phyloP scores from a whole-genome alignment of 2,113 vertebrate species.

The Brachypteracias leptosomus region DNA sequence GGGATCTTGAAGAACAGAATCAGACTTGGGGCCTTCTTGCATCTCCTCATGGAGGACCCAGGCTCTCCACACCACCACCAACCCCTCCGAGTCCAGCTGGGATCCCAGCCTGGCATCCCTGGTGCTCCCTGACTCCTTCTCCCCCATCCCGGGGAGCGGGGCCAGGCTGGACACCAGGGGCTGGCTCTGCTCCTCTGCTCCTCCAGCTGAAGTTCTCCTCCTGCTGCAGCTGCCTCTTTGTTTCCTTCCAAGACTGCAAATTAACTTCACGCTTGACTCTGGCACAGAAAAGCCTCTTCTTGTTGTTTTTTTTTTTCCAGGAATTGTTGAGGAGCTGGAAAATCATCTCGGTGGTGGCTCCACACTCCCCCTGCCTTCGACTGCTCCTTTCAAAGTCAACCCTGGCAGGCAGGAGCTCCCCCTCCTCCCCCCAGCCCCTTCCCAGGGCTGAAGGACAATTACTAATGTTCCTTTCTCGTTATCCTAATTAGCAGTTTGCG shows the following conservation, averaged over 20 bases:
- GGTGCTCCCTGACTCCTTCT: neutral
- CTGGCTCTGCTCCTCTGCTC: rapidly evolving
- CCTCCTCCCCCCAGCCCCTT: neutral
- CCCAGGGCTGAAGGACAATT: conserved; percentile 20
- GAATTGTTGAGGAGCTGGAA: neutral
- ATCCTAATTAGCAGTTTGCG: conserved; percentile 46
- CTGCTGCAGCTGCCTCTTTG: neutral
- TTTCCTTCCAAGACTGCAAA: conserved; percentile 14
- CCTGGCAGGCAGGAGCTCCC: neutral
- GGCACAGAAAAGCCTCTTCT: neutral
- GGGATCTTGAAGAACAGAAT: neutral
- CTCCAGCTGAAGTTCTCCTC: neutral
- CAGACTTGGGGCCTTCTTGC: too few relatives aligned
- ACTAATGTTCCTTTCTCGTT: conserved; percentile 15
- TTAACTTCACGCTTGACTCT: neutral
- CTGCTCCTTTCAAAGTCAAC: conserved; percentile 26
- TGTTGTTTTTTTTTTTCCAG: neutral
- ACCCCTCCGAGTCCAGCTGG: neutral
- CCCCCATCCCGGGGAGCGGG: neutral
- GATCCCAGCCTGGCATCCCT: neutral
- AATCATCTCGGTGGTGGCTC: neutral
- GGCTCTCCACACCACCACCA: rapidly evolving
- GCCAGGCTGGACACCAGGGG: neutral
- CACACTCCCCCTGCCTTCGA: neutral
- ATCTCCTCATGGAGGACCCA: neutral